phyloP scores from a whole-genome alignment of 2,797 vertebrate genomes.

The Fringilla coelebs region DNA sequence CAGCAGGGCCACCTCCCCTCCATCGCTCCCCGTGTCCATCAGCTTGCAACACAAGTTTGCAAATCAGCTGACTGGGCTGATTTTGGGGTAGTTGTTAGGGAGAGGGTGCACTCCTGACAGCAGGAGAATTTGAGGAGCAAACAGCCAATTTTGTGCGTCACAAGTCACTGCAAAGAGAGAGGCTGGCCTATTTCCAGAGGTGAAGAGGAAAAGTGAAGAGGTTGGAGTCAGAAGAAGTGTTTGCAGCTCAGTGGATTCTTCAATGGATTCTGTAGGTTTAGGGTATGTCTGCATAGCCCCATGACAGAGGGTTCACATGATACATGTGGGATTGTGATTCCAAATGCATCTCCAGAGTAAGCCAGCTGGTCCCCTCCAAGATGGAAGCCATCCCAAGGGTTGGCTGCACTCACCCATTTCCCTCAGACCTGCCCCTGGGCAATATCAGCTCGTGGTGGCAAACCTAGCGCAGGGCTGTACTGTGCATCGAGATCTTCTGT shows the following conservation, averaged over 20 bases:
- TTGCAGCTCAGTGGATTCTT: not conserved
- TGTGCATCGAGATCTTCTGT: not conserved
- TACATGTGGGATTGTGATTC: not conserved
- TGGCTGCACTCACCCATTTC: not conserved
- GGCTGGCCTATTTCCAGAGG: not conserved
- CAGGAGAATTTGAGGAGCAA: not conserved
- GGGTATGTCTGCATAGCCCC: not conserved
- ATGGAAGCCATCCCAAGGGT: not conserved
- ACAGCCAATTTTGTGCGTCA: not conserved
- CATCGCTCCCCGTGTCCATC: accelerated
- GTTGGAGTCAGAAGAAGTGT: not conserved
- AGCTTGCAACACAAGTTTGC: not conserved
- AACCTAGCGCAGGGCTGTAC: not conserved
- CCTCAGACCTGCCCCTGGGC: not conserved
- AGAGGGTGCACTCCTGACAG: not conserved
- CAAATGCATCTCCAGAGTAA: not conserved
- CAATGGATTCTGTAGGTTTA: not conserved
- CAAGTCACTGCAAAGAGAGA: not conserved
- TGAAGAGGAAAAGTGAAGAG: not conserved
- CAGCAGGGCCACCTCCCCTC: not conserved
- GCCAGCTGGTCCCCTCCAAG: not conserved
- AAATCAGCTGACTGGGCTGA: not conserved
- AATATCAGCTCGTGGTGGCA: not conserved
- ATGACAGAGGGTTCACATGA: not conserved
- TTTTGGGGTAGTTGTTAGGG: not conserved